Evolutionary conservation across 2,797 vertebrate genomes (phyloP), one percentile per base, ranked within the genome.

Genomic region (Melanogrammus aeglefinus): DNA sequence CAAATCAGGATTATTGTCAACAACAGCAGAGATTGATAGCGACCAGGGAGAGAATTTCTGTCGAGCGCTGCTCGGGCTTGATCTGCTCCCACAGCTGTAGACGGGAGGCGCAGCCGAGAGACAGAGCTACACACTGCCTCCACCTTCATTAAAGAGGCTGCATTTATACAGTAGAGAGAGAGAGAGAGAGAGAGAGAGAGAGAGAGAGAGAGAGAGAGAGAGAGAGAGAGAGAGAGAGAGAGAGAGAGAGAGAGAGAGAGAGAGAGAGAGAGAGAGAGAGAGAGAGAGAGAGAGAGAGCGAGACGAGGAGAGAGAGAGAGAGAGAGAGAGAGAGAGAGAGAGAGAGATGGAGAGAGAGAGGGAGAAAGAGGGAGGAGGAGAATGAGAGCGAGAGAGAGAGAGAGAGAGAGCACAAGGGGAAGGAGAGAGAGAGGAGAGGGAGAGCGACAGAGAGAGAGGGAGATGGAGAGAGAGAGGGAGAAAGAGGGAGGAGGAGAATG

Each of bases 1-100:
- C 87, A 89, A 91, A 92, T 92, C 90, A 89, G 88, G 87, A 91
- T 91, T 91, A 91, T 89, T 92, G 92, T 93, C 90, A 92, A 89
- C 89, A 84, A 81, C 72, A 4, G 84, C 76, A 47, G 86, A 90
- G 92, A 93, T 88, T 89, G 91, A 93, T 93, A 88, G 89, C 57
- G 87, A 91, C 90, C 91, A 83, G 90, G 88, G 88, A 92, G 88
- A 86, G 87, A 86, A 89, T 92, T 91, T 90, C 91, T 92, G 88
- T 91, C 89, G 84, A 78, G 77, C 78, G 80, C 77, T 80, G 87
- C 79, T 89, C 85, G 87, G 85, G 89, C 87, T 87, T 91, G 91
- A 92, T 90, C 90, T 84, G 88, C 86, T 87, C 78, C 87, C 89
- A 82, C 76, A 79, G 57, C 57, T 66, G 57, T 10, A 63, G 57